These are phyloP conservation scores for Atethmia centrago DNA, from an alignment of 2,888 invertebrate genomes.

Conservation along the genomic window DNA sequence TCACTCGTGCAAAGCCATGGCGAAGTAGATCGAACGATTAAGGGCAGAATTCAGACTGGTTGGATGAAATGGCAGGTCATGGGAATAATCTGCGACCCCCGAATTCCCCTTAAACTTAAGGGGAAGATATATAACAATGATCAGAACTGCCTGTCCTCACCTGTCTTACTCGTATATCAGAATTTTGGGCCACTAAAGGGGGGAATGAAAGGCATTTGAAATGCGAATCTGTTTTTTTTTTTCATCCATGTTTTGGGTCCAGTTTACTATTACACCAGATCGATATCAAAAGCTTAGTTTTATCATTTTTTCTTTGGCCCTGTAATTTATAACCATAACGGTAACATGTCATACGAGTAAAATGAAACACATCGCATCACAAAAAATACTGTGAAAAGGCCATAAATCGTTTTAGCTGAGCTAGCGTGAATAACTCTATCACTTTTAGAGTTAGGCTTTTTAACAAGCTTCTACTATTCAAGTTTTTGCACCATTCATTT, in stretches of 20 bases:
- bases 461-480: neutral
- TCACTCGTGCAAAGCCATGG: no score
- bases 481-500: neutral
- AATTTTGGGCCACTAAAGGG: no score
- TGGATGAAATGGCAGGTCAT: no score
- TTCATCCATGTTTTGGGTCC: fast-evolving
- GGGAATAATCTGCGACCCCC: no score
- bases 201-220: no score
- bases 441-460: conserved; percentile 15
- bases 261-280: neutral
- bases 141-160: no score
- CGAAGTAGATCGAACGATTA: no score
- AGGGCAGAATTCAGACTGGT: no score
- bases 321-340: conserved; percentile 11
- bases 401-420: conserved; percentile 47
- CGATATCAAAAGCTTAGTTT: neutral
- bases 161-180: no score
- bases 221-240: no score
- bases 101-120: no score
- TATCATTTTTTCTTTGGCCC: neutral
- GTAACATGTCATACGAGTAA: conserved; percentile 8
- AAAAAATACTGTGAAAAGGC: conserved; percentile 17
- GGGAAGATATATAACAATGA: no score
- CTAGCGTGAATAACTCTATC: conserved; percentile 7
- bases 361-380: conserved; percentile 14